Percentiles rank a stretch among this genome's conserved stretches.
These are phyloP conservation scores for Steromphala cineraria DNA, from an alignment of 2,888 invertebrate species.

Conservation along the genomic window DNA sequence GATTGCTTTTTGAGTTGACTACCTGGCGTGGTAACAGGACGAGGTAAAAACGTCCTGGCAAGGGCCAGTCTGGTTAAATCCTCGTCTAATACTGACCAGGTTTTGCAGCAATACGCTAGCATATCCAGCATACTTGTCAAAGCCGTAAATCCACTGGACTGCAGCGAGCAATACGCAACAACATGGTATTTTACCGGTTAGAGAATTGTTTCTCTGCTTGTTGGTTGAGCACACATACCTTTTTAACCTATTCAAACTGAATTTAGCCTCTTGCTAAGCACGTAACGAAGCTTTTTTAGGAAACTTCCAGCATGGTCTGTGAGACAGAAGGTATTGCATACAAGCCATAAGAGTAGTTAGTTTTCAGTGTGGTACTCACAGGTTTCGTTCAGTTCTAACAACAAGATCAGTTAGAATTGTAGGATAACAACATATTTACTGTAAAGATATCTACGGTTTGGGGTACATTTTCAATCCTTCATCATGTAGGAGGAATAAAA, in stretches of 20 bases:
- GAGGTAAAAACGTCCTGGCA: not conserved
- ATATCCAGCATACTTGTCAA: not conserved
- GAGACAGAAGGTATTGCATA: no score
- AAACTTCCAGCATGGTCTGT: no score
- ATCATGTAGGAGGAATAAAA: no score
- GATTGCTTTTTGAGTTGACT: not conserved
- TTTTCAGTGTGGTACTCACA: no score
- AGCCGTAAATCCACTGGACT: not conserved
- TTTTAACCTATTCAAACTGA: not conserved
- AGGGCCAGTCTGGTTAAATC: not conserved
- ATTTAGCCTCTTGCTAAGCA: not conserved
- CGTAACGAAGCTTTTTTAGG: not conserved
- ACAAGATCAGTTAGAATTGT: no score
- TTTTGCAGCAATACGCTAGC: not conserved
- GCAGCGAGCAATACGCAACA: not conserved
- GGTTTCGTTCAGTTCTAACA: no score
- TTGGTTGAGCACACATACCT: not conserved
- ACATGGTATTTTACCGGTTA: not conserved
- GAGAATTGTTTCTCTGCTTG: not conserved
- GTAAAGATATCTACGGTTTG: no score
- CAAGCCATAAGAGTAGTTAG: no score
- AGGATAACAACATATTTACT: no score
- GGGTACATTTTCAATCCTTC: no score
- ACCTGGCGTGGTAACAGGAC: not conserved
- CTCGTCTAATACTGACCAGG: not conserved